Evolutionary conservation across 35 echinoderm and acorn worm species (phyloP), one percentile per base, ranked within the genome.

Genomic region (Eucidaris tribuloides): DNA sequence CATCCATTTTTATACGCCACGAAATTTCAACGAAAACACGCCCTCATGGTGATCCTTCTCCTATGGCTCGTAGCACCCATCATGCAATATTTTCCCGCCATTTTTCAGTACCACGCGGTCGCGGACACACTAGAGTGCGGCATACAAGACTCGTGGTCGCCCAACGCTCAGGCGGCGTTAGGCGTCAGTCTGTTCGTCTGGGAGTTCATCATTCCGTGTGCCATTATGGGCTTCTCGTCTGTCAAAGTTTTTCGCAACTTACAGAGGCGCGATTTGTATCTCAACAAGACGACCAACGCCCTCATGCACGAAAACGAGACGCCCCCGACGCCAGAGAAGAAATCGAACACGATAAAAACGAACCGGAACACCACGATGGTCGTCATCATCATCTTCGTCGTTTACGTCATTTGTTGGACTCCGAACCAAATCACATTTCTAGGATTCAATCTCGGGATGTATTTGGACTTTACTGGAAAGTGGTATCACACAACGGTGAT

Each of bases 371-470:
- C 76, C 31, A 85, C 82, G 0, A 63, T 50, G 32, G 68, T 81
- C 17, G 71, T 91, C 42, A 65, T 85, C n/a, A 74, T 85, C 17
- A 33, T 91, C 30, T 85, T 86, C 68, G 61, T 77, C 0, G 36
- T 85, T 45, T 91, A 65, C 57, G 49, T 85, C 19, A 64, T 91
- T 17, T 91, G 89, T 48, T 91, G 89, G 89, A 79, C 89, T 18
- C 89, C 89, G 17, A 91, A 91, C 44, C 89, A 91, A 44, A 42
- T 91, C 40, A 85, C 82, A 0, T 91, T 85, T 46, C 89, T 91
- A 29, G 72, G 54, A 14, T 85, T 79, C 44, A 91, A 85, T 55
- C 60, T 91, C 18, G 58, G 62, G 3, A 72, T 55, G 28, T 31
- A 86, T 42, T 32, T 91, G 3, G 64, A 86, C 45, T 86, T 85